These are phyloP conservation scores for Pachycephala philippinensis DNA, from an alignment of 2,113 vertebrate genomes.

Conservation along the genomic window DNA sequence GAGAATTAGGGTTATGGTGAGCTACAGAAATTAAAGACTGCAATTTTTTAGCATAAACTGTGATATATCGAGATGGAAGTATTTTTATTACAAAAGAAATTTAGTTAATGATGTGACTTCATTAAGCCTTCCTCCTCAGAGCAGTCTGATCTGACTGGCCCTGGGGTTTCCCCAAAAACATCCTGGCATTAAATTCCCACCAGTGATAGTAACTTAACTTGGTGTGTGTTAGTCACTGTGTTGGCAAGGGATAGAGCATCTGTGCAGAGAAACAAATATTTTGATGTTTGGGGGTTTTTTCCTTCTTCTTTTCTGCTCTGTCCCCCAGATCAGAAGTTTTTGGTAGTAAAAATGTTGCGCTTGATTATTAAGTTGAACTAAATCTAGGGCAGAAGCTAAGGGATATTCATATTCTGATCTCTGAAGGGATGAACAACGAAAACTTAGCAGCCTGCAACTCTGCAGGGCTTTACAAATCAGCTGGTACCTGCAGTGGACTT, in stretches of 20 bases:
- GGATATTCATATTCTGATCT: not conserved
- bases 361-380: not conserved
- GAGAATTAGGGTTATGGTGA: not conserved
- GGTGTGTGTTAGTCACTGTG: not conserved
- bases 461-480: not conserved
- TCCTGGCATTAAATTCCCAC: not conserved
- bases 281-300: not conserved
- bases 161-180: not conserved
- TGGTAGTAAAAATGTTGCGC: not conserved
- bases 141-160: not conserved
- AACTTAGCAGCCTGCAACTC: not conserved
- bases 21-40: not conserved
- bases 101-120: not conserved
- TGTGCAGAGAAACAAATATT: not conserved
- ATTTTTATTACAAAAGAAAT: not conserved
- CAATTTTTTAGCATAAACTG: not conserved
- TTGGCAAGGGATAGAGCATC: not conserved
- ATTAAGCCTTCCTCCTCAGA: not conserved
- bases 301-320: not conserved
- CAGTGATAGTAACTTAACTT: not conserved
- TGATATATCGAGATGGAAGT: not conserved
- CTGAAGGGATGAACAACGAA: not conserved
- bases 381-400: not conserved
- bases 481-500: not conserved
- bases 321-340: not conserved